Percentiles rank a stretch among this genome's conserved stretches.
Conservation (phyloP, 2,797 vertebrate genomes). For the Pogonophryne albipinna region DNA sequence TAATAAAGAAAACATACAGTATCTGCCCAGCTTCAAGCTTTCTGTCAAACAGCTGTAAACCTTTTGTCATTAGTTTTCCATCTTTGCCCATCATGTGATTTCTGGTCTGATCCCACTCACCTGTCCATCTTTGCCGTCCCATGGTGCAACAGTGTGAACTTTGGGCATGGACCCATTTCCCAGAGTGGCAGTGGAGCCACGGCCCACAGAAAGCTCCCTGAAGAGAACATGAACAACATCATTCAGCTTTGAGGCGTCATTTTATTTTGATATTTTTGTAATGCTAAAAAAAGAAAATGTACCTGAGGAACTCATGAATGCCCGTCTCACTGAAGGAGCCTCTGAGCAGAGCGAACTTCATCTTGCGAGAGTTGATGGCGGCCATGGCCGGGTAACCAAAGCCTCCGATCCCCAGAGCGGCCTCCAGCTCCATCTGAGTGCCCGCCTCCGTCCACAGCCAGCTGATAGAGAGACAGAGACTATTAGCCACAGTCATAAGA, state of each 20-base stretch:
- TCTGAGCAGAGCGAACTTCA: conserved; percentile 95
- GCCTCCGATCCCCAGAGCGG: conserved; percentile 92
- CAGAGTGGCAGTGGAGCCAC: conserved; percentile 93
- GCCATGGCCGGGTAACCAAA: conserved; percentile 98
- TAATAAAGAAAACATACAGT: background rate
- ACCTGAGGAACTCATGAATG: conserved; percentile 98
- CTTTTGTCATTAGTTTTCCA: too few relatives aligned
- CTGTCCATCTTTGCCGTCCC: conserved; percentile 97
- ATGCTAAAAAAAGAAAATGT: background rate
- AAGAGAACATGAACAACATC: conserved; percentile 9
- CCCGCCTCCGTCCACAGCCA: conserved; percentile 98
- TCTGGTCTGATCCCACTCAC: conserved; percentile 78
- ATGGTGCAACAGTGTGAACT: conserved; percentile 88
- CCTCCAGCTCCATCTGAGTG: conserved; percentile 92
- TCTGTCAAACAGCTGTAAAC: background rate
- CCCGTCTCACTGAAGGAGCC: conserved; percentile 98
- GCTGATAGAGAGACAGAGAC: conserved; percentile 68
- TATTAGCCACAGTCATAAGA: background rate
- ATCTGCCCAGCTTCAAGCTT: background rate
- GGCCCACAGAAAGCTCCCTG: conserved; percentile 95
- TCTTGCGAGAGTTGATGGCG: conserved; percentile 94
- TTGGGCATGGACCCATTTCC: conserved; percentile 90
- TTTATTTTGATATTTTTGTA: background rate
- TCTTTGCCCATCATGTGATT: background rate
- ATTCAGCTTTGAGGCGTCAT: background rate